phyloP scores from a whole-genome alignment of 2,113 vertebrate genomes.

The Abramis brama region DNA sequence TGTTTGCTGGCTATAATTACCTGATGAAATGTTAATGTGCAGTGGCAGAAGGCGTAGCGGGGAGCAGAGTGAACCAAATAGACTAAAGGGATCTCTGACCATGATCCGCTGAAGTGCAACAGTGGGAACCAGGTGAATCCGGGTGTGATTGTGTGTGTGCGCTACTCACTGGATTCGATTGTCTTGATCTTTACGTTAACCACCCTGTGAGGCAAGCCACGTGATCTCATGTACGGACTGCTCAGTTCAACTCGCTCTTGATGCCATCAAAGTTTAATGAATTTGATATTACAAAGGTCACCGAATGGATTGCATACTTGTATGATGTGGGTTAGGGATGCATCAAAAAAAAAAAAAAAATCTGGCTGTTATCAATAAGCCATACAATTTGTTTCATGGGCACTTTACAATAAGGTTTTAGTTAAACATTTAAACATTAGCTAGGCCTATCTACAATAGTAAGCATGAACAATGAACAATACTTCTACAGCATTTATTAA shows the following conservation, averaged over 20 bases:
- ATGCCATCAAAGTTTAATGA: neutral
- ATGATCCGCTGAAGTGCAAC: conserved; percentile 51
- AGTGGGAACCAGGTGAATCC: conserved; percentile 29
- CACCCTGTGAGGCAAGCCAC: too few species aligned
- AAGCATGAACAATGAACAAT: neutral
- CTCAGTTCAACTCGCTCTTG: neutral
- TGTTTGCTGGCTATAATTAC: conserved; percentile 67
- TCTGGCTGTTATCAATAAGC: neutral
- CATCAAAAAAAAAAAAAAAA: neutral
- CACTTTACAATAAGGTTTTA: neutral
- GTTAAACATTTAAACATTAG: neutral
- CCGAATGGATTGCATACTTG: neutral
- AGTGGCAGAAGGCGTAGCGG: conserved; percentile 45
- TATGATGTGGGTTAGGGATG: neutral
- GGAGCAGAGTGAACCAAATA: conserved; percentile 62
- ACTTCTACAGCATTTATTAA: neutral
- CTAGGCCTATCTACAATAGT: neutral
- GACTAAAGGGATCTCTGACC: conserved; percentile 67
- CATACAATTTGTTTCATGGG: neutral
- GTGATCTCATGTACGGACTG: neutral
- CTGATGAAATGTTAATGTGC: conserved; percentile 71
- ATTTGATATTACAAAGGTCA: neutral
- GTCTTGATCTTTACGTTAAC: conserved; percentile 4
- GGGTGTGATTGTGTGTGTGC: neutral
- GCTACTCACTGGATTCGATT: neutral